phyloP scores from a whole-genome alignment of 2,797 vertebrate species.

The Falco concolor region DNA sequence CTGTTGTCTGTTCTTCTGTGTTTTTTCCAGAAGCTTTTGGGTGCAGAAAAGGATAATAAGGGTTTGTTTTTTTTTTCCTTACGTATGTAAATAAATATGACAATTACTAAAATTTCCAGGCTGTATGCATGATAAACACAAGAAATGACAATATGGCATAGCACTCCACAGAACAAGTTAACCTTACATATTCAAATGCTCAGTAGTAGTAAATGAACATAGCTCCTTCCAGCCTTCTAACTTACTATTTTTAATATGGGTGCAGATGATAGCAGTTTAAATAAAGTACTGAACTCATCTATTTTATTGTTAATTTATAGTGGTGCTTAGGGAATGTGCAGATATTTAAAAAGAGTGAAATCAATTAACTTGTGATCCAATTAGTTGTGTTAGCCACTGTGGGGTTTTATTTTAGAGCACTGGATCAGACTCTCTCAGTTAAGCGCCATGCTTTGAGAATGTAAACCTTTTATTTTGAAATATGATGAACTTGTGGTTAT shows the following conservation, averaged over 20 bases:
- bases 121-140: not conserved
- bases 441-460: not conserved
- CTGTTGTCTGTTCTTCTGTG: not conserved
- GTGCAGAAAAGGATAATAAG: not conserved
- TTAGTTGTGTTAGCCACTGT: conserved; percentile 39
- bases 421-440: not conserved
- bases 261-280: conserved; percentile 51
- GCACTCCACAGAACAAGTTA: not conserved
- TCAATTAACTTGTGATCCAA: conserved; percentile 69
- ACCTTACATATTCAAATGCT: not conserved
- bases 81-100: not conserved
- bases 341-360: conserved; percentile 66
- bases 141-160: not conserved
- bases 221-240: not conserved
- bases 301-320: conserved; percentile 62
- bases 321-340: conserved; percentile 47
- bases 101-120: not conserved
- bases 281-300: conserved; percentile 61
- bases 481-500: not conserved
- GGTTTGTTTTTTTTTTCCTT: rapidly evolving
- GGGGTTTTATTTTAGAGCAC: conserved; percentile 30
- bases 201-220: not conserved
- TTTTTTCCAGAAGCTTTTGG: not conserved
- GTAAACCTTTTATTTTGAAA: not conserved
- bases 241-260: not conserved